Evolutionary conservation across 1,140 invertebrate genomes (phyloP), one percentile per base, ranked within the genome.

Genomic region (Xylocopa sonorina): DNA sequence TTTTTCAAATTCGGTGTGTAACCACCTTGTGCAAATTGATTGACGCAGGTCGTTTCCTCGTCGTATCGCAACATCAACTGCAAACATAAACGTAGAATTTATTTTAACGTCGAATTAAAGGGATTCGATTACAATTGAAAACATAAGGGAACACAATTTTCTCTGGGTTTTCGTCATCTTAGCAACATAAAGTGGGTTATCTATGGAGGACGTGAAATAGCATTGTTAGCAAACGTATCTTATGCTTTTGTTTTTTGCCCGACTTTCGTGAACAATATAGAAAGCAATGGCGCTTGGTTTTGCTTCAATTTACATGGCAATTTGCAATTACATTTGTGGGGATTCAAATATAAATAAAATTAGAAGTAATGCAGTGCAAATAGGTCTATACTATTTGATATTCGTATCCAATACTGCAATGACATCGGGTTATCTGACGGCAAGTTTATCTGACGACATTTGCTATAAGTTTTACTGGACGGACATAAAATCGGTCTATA

Each of bases 21-120:
- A 62, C 21, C 57, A 7, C 10, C 46, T 27, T 53, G 16, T 18
- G 48, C 9, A 63, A 53, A 29, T 71, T 14, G 34, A 46, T 63
- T 72, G 16, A 32, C 48, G 21, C 48, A 57, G 50, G 50, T n/a
- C 18, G 12, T 34, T 46, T 64, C n/a, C 29, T 14, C 7, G 34
- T 14, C 9, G 29, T 5, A 16, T 3, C 0, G 3, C 16, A 14
- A 18, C 21, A 7, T 78, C 77, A 78, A 46, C 77, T 78, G 77
- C 2, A 53, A 72, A 29, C 3, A 73, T 6, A 34, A 18, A 43
- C 14, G 4, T 34, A 48, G 18, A 12, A 67, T 2, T 32, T n/a
- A 21, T 38, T 34, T 48, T 24, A 43, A 27, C 7, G 16, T 24
- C 18, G 4, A 5, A 3, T 63, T 18, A 41, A 38, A 18, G 16